Evolutionary conservation across 2,797 vertebrate genomes (phyloP), one percentile per base, ranked within the genome.

Genomic region (Phoxinus dragarum): DNA sequence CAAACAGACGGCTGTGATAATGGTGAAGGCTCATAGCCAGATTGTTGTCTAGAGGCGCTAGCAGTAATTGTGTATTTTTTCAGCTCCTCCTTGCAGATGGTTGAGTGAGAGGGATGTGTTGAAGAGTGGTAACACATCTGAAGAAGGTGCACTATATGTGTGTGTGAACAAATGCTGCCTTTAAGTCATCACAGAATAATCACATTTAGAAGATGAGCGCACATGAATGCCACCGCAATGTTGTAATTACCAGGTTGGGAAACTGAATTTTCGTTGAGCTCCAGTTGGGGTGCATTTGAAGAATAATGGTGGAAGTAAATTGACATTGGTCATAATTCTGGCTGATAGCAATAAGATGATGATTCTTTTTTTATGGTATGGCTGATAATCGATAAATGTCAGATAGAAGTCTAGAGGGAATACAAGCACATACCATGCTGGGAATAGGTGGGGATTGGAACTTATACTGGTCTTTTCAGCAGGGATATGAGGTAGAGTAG

Each of bases 81-180:
- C 23, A 76, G 61, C 72, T 83, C 31, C 81, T 75, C 81, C 81
- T 75, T 66, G 73, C 73, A 84, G 82, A 84, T 54, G 82, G 34
- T 76, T 52, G 42, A 75, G 81, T 47, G 59, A 83, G 71, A 75
- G 59, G 72, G 72, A 52, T 64, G 81, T 83, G 81, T 83, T 83
- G 34, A 75, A 49, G 56, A 49, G 56, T 75, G 71, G 21, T 61
- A 74, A 44, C 71, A 66, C 42, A 54, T 84, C 44, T 66, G 44
- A 84, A 64, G 23, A n/a, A 54, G 61, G 61, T 76, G 61, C 1
- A 27, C 42, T 40, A 67, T 64, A 74, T 54, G 44, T 76, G 23
- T 76, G 23, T 75, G 23, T 52, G 59, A 54, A 84, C 47, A 83
- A 76, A 73, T 7, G 12, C n/a, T 80, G 61, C 59, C 42, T 80